Percentiles rank a stretch among this genome's conserved stretches.
Conservation (phyloP, 2,797 vertebrate species). For the Micrastur ruficollis region DNA sequence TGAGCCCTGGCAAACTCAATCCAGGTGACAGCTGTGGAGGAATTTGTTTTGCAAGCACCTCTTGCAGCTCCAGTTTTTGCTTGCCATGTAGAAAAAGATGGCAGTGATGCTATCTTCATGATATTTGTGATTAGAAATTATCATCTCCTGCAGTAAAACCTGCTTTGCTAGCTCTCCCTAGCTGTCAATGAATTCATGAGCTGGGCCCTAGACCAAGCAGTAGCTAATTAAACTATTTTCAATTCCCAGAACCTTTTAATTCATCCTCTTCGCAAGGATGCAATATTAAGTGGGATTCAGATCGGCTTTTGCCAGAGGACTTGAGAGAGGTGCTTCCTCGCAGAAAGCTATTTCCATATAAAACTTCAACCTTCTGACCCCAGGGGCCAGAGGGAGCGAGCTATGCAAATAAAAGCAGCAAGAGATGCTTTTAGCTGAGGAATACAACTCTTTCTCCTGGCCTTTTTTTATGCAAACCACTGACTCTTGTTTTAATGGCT, state of each 20-base stretch:
- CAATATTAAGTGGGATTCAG: background rate
- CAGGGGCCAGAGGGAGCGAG: background rate
- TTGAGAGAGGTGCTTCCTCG: background rate
- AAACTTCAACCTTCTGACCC: background rate
- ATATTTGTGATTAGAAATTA: background rate
- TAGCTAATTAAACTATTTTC: background rate
- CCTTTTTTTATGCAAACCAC: background rate
- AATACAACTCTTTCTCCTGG: background rate
- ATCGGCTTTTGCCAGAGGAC: background rate
- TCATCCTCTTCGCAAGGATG: background rate
- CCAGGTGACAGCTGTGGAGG: background rate
- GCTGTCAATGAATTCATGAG: background rate
- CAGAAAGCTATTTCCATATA: background rate
- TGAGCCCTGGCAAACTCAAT: background rate
- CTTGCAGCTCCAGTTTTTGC: background rate
- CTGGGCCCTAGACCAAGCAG: background rate
- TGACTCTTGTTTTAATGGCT: background rate
- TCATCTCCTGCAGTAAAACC: background rate
- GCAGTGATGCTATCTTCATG: background rate
- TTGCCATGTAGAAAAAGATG: fast-evolving
- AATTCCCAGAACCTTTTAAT: background rate
- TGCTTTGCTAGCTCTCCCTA: background rate
- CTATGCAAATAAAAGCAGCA: background rate
- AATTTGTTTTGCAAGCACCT: background rate
- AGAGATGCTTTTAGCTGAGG: background rate